phyloP scores from a whole-genome alignment of 1,140 invertebrate genomes.

The Leptinotarsa texana region DNA sequence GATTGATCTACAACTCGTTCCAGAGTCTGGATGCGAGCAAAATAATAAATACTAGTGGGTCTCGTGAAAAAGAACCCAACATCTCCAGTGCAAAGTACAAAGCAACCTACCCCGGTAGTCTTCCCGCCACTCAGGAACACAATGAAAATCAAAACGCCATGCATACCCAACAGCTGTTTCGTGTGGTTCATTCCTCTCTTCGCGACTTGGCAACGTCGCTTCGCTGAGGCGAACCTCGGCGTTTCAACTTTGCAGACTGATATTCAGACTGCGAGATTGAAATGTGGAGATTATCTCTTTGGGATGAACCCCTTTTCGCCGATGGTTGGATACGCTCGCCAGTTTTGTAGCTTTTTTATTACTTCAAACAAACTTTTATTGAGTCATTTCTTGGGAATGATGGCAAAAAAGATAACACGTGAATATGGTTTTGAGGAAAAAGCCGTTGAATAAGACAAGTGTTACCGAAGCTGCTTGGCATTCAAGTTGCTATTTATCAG shows the following conservation, averaged over 20 bases:
- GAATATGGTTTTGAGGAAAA: neutral
- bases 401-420: neutral
- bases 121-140: no score
- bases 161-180: neutral
- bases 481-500: no score
- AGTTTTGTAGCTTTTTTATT: neutral
- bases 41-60: no score
- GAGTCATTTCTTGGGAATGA: conserved; percentile 2
- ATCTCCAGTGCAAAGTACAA: no score
- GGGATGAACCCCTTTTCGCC: conserved; percentile 4
- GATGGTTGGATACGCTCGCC: neutral
- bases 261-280: conserved; percentile 7
- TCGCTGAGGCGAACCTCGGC: neutral
- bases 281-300: conserved; percentile 1
- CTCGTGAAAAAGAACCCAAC: no score
- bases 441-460: no score
- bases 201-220: neutral
- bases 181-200: neutral
- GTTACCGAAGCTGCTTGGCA: no score
- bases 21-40: no score
- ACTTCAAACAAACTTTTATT: neutral
- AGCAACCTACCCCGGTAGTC: no score
- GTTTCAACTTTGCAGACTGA: conserved; percentile 5
- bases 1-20: no score
- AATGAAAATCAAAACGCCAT: no score